Base-by-base conservation (phyloP, 2,113 vertebrate species). In the Plestiodon gilberti region DNA sequence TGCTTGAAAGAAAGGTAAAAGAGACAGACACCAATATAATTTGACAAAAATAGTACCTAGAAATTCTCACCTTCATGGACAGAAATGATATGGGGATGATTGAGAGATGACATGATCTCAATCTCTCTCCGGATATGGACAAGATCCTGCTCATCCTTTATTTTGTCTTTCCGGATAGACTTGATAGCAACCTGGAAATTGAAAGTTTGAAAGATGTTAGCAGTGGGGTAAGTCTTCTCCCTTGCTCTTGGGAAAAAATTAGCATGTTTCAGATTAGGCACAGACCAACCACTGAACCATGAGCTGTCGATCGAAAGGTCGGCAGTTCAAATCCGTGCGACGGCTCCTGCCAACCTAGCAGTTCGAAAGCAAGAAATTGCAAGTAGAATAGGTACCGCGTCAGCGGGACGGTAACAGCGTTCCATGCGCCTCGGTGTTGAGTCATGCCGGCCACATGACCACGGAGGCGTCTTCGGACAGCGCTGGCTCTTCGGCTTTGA, bases 81-180 rank as follows among this genome's bases (percentile, higher is more conserved):
- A 75, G 97, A 96, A 62, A 98, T 98, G 96, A 99, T 99, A 95
- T 99, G 97, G 0, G 98, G 98, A 89, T 99, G 99, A 90, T 97
- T 98, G 87, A 99, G 98, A 0, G 99, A 98, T 0, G 99, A 99
- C 99, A 99, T 99, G 96, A 99, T 99, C 95, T 99, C 99, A 1
- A 99, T 99, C 95, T 99, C 99, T 85, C 99, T 95, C 30, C 99
- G 97, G 84, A 99, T 99, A 69, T 99, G 98, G 35, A 97, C 92
- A 30, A 99, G 96, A 89, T 99, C 99, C 94, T 98, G 98, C 90
- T 99, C 98, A 88, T 99, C 98, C 91, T 98, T 98, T 90, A 99
- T 98, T 94, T 97, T 99, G 83, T 99, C 98, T 85, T 99, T 99
- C 85, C 97, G 96, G 94, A 99, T 99, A 0, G 98, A 99, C 93